These are phyloP conservation scores for Isichthys henryi DNA, from an alignment of 2,113 vertebrate species.

Conservation along the genomic window DNA sequence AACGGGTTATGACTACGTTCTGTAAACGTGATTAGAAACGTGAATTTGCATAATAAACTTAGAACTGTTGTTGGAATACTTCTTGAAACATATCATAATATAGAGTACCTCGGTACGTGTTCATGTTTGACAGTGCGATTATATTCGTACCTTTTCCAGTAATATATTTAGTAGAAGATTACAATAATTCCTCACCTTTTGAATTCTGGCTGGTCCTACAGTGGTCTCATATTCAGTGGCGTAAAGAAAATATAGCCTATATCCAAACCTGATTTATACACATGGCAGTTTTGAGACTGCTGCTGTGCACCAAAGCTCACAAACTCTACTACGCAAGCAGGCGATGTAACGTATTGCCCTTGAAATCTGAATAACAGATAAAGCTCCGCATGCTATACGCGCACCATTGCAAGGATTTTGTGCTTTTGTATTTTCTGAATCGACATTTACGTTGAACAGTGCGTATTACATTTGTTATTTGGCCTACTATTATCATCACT, in stretches of 20 bases:
- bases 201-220: not conserved
- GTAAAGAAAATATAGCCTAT: conserved; percentile 11
- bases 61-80: not conserved
- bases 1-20: not conserved
- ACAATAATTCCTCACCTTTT: conserved; percentile 25
- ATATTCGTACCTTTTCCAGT: not conserved
- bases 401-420: not conserved
- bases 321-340: not conserved
- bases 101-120: not conserved
- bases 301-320: not conserved
- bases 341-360: not conserved
- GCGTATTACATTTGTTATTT: not conserved
- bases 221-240: conserved; percentile 8
- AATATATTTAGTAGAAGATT: not conserved
- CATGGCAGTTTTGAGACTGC: not conserved
- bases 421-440: not conserved
- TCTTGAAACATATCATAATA: not conserved
- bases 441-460: not conserved
- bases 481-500: not conserved
- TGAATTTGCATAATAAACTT: not conserved
- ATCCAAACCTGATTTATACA: not conserved
- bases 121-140: conserved; percentile 1
- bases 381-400: not conserved
- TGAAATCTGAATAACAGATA: not conserved
- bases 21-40: not conserved